Evolutionary conservation across 2,888 invertebrate genomes (phyloP), one percentile per base, ranked within the genome.

Genomic region (Platerodrilus igneus): DNA sequence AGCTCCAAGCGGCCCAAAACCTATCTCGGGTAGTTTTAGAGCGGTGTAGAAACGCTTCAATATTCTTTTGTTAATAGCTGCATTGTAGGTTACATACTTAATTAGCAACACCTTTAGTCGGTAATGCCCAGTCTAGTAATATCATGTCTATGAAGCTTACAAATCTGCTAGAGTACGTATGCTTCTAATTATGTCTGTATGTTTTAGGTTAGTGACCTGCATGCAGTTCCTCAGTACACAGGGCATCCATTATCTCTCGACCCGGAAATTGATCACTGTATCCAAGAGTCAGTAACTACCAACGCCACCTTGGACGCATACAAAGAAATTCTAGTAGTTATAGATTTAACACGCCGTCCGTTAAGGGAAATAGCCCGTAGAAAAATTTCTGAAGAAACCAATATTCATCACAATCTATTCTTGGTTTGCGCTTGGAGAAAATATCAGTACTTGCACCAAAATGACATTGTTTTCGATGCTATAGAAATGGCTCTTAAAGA

Each of bases 361-460:
- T 16, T 38, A 10, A 29, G 38, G 3, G 29, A 34, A 8, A 26
- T 43, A 11, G 38, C 37, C 8, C 11, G 10, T 4, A 20, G 26
- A 4, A 7, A 29, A n/a, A 6, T 38, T 13, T 27, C 26, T 9
- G 3, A 20, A 2, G 23, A 16, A 14, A 10, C 15, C 3, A 43
- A 35, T 25, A 9, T 21, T n/a, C 16, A 23, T 13, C 35, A 26
- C 19, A 43, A 42, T 16, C 11, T 8, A 7, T 42, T 42, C 15
- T 20, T 42, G 10, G 22, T 28, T 3, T 43, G 43, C 23, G 28
- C 43, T 1, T 43, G 38, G 38, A 13, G 17, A 9, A 28, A 18
- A 21, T 43, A 43, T 16, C 26, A 30, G 7, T 43, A 34, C 11
- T 25, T 34, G 16, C 34, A 31, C 6, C 15, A 19, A 2, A 35